Base-by-base conservation (phyloP, 2,888 invertebrate species). In the Pedicia rivosa region DNA sequence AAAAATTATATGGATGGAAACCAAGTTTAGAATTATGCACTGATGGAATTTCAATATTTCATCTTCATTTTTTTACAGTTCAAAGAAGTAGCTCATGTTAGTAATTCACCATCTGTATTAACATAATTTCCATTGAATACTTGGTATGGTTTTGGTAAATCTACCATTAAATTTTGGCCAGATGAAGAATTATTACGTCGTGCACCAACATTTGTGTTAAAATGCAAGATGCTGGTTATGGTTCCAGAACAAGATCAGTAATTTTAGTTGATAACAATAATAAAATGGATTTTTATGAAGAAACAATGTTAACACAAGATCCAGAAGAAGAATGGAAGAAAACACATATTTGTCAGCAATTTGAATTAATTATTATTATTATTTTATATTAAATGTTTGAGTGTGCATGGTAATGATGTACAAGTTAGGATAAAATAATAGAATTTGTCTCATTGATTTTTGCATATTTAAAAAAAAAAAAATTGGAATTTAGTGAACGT, bases 141-240 rank as follows among this genome's bases (percentile, higher is more conserved):
- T 29, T 55, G 64, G 35, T 52, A 74, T 38, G 81, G 74, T 1
- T 77, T 83, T 52, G 74, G 84, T 2, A 87, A 87, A 50, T 75
- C 74, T 48, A 54, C 70, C 0, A 67, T 74, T 1, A 82, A 82
- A 40, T 67, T 76, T 58, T 63, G 79, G 47, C 84, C 84, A 3
- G 84, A 86, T 56, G 57, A 59, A 2, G 74, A 78, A 50, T 59
- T 86, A 37, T 51, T 70, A 48, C 62, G 59, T 28, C 66, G 74
- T 45, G 67, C 67, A 16, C 74, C 70, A 6, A 80, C 2, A 67
- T 82, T 44, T 82, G 66, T 51, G 73, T 77, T 1, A 52, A 61
- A 40, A 57, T 66, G 29, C 53, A 57, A n/a, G 52, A 55, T 8
- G 57, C 51, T 5, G 59, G 56, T 6, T 78, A 78, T 47, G 75